Conservation (phyloP, 2,888 invertebrate species). For the Scaptomyza polygonia region DNA sequence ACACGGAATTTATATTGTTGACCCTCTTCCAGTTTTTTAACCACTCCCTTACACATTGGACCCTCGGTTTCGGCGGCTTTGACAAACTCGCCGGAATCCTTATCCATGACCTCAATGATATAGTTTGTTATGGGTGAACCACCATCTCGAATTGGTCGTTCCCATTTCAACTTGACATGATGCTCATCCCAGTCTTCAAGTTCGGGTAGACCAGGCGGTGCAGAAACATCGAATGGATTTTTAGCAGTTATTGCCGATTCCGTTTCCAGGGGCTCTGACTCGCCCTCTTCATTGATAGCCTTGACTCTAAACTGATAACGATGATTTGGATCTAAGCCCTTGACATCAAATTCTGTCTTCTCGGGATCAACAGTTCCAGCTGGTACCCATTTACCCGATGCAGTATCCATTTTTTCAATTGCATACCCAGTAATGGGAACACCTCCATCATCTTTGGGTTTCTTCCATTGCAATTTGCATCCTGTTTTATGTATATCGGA, state of each 20-base stretch:
- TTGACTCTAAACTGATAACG: conserved; percentile 99
- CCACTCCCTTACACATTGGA: conserved; percentile 93
- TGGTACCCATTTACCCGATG: conserved; percentile 94
- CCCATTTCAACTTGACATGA: conserved; percentile 95
- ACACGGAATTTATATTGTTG: conserved; percentile 98
- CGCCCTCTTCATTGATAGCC: conserved; percentile 98
- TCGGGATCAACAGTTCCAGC: conserved; percentile 93
- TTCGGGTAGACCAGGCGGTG: conserved; percentile 95
- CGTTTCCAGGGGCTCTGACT: conserved; percentile 96
- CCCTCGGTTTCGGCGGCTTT: conserved; percentile 94
- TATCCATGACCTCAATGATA: conserved; percentile 95
- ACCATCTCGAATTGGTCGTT: conserved; percentile 94
- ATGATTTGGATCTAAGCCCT: conserved; percentile 96
- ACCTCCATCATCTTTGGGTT: conserved; percentile 98
- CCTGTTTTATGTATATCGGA: conserved; percentile 96
- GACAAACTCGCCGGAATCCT: conserved; percentile 92
- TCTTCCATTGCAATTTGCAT: conserved; percentile 96
- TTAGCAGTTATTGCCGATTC: conserved; percentile 96
- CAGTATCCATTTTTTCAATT: conserved; percentile 96
- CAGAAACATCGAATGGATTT: conserved; percentile 97
- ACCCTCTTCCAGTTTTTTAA: conserved; percentile 95
- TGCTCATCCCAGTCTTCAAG: conserved; percentile 96
- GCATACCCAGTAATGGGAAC: conserved; percentile 95
- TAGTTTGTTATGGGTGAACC: conserved; percentile 97
- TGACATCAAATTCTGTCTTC: conserved; percentile 91